Base-by-base conservation (phyloP, 2,113 vertebrate genomes). In the Pseudorhombus dupliciocellatus region DNA sequence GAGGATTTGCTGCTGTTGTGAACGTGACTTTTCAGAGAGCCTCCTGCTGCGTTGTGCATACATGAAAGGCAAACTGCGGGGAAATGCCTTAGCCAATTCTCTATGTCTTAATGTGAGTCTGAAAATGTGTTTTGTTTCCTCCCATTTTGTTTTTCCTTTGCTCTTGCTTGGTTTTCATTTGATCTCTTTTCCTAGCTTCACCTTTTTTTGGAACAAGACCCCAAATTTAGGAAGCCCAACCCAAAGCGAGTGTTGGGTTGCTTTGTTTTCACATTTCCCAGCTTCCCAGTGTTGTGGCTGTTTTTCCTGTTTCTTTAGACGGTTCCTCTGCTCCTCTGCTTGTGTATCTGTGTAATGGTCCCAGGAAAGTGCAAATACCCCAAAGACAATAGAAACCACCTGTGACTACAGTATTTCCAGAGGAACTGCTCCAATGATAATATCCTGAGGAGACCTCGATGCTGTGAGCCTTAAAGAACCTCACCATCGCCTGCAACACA, bases 251-350 rank as follows among this genome's bases (percentile, higher is more conserved):
- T 54, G 25, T 66, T 58, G 10, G 31, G 58, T 60, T 8, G 4
- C 42, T 46, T 5, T 88, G 79, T 89, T 86, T 80, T 76, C 3
- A 55, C 66, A 61, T 58, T 78, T 76, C 25, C 75, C 51, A 52
- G 53, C 54, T 73, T 81, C 74, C 76, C 52, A 11, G 30, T 37
- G 55, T 61, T 73, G 50, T 62, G 59, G 56, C 28, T 34, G 24
- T 16, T 73, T 69, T 74, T 89, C 87, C 89, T 89, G 82, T 89
- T 85, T 74, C 68, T 84, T 83, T 72, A 63, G 46, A 18, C 54
- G 66, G 73, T 81, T 78, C 75, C 82, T 73, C 51, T 63, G 70
- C 64, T 64, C 46, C 40, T 44, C 40, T 18, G 16, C 18, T 80
- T 67, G 53, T 55, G 26, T 78, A 34, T 78, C 53, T 78, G 20